Evolutionary conservation across 2,113 vertebrate species (phyloP).

Genomic region (Halichoeres trimaculatus): DNA sequence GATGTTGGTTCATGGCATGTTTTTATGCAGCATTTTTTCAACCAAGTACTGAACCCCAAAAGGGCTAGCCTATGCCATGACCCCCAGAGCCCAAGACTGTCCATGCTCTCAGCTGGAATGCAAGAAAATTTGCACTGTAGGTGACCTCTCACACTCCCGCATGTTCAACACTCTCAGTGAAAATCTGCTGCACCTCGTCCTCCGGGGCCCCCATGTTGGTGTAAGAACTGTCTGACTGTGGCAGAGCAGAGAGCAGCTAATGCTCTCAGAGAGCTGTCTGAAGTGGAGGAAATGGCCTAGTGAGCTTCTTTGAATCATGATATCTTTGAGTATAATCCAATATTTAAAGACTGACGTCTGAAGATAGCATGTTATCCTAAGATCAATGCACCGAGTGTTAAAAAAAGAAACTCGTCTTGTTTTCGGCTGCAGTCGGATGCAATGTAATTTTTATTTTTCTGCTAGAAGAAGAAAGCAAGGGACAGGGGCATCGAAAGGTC

Average conservation of each 20-base stretch:
- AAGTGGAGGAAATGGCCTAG: slow-evolving; percentile 38
- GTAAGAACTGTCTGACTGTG: slow-evolving; percentile 52
- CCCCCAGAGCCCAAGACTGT: slow-evolving; percentile 24
- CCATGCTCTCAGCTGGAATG: slow-evolving; percentile 43
- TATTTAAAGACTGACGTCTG: slow-evolving; percentile 34
- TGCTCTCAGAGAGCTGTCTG: slow-evolving; percentile 50
- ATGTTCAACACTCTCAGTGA: slow-evolving; percentile 50
- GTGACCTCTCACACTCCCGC: slow-evolving; percentile 53
- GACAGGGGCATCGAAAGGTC: slow-evolving; percentile 40
- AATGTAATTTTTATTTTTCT: slow-evolving; percentile 27
- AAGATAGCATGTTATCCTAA: slow-evolving; percentile 19
- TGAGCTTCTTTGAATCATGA: slow-evolving; percentile 22
- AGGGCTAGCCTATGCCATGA: slow-evolving; percentile 15
- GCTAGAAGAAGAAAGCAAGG: slow-evolving; percentile 15
- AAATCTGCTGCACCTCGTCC: slow-evolving; percentile 58
- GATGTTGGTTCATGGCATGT: slow-evolving; percentile 15
- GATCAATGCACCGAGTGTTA: slow-evolving; percentile 6
- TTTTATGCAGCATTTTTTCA: slow-evolving; percentile 35
- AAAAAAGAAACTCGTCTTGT: background rate
- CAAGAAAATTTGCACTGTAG: slow-evolving; percentile 41
- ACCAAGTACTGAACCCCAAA: slow-evolving; percentile 14
- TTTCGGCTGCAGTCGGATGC: slow-evolving; percentile 2
- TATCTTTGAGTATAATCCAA: slow-evolving; percentile 29
- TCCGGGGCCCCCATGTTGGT: slow-evolving; percentile 57
- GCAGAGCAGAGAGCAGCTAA: slow-evolving; percentile 47